Evolutionary conservation across 2,888 invertebrate species (phyloP), one percentile per base, ranked within the genome.

Genomic region (Hydropsyche betteni): DNA sequence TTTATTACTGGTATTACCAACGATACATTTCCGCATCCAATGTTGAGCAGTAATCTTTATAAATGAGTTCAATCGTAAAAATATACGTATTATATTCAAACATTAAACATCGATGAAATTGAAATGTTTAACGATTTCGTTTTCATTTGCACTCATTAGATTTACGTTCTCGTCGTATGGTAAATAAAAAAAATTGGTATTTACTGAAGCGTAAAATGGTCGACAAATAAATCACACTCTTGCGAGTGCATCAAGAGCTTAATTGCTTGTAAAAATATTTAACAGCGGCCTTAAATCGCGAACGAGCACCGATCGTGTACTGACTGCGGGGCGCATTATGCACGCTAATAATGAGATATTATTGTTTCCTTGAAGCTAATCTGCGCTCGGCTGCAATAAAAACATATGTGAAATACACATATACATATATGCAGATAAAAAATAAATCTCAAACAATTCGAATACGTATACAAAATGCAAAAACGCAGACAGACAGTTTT

Each of bases 241-340:
- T 51, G 52, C 38, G 68, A 52, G 75, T 64, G 71, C 72, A 69
- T 72, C 77, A 75, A 75, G 72, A 75, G 64, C 75, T 77, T 77
- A 77, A 77, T 75, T 77, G 77, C 75, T 77, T 77, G 77, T 77
- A 77, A 75, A 77, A 76, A 76, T 75, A 74, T 76, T 74, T 74
- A 76, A 76, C 76, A 64, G 74, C 69, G 74, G 69, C 74, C 52
- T 74, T 76, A 76, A 76, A 76, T 76, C 74, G 74, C 68, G 34
- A 61, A 68, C 68, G 72, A 61, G 74, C 73, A 55, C 72, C 64
- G 64, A 64, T 64, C 64, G n/a, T 64, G 64, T 64, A 64, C 36
- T 64, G 64, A 64, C 64, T 34, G 64, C 64, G 64, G 64, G 64
- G 64, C 64, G 64, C 64, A 64, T 64, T 34, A n/a, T n/a, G 64